Conservation (phyloP, 2,888 invertebrate species). For the Hemistola chrysoprasaria region DNA sequence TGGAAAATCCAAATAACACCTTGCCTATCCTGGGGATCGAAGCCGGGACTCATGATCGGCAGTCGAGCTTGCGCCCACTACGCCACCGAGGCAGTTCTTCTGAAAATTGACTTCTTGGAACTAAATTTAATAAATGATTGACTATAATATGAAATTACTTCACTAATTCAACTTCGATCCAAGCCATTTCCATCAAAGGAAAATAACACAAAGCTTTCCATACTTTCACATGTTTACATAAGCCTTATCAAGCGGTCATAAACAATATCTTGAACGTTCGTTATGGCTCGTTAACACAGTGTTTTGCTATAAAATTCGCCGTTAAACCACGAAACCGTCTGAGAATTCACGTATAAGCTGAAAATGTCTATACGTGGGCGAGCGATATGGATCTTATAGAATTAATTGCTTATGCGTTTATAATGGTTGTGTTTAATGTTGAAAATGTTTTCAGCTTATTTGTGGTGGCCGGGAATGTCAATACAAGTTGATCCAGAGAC, state of each 20-base stretch:
- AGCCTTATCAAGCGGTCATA: conserved; percentile 14
- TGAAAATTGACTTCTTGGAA: too few species aligned
- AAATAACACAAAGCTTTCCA: background rate
- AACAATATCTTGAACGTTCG: conserved; percentile 24
- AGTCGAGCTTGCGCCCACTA: too few species aligned
- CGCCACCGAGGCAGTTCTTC: too few species aligned
- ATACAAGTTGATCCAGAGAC: too few species aligned
- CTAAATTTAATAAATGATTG: too few species aligned
- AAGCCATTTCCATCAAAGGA: too few species aligned
- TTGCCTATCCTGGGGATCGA: too few species aligned
- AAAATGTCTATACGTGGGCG: conserved; percentile 17
- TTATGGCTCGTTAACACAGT: conserved; percentile 37
- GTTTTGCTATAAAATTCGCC: conserved; percentile 34
- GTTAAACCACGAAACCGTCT: conserved; percentile 27
- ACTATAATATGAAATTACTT: too few species aligned
- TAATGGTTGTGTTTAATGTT: conserved; percentile 1
- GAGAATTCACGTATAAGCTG: conserved; percentile 28
- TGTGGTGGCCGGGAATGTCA: too few species aligned
- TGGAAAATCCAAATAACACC: too few species aligned
- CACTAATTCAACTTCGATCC: too few species aligned
- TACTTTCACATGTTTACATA: conserved; percentile 7
- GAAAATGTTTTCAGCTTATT: background rate
- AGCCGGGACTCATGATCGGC: too few species aligned
- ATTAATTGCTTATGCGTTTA: conserved; percentile 14
- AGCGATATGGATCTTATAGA: conserved; percentile 14